phyloP scores from a whole-genome alignment of 1,140 invertebrate species.

The Frieseomelitta varia region DNA sequence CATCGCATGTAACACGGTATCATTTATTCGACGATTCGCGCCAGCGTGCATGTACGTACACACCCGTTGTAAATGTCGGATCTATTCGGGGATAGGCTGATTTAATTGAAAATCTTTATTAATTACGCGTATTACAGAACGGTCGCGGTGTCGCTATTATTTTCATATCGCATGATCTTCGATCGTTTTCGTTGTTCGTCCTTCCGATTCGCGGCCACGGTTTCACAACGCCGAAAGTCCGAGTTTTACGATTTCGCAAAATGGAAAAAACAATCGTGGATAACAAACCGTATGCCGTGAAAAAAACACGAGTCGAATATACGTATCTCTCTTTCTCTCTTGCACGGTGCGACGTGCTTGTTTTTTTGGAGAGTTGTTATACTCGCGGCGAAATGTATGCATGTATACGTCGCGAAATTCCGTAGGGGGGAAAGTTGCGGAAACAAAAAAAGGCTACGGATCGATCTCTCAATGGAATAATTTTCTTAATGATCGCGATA shows the following conservation, averaged over 20 bases:
- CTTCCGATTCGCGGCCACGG: background rate
- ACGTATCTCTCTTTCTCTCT: background rate
- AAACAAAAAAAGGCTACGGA: background rate
- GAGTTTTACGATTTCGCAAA: constrained; percentile 2
- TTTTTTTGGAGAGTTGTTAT: background rate
- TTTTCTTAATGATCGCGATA: background rate
- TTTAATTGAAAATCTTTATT: constrained; percentile 54
- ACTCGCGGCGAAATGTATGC: background rate
- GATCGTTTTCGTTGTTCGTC: background rate
- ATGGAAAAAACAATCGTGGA: background rate
- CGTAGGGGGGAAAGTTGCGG: background rate
- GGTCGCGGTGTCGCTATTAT: constrained; percentile 10
- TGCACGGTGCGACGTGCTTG: background rate
- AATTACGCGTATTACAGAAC: constrained; percentile 23
- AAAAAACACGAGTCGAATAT: background rate
- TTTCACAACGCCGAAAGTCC: background rate
- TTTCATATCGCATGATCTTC: constrained; percentile 36
- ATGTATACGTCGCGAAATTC: background rate
- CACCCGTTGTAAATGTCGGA: constrained; percentile 33
- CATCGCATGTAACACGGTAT: constrained; percentile 22
- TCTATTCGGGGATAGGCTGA: constrained; percentile 22
- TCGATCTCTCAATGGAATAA: background rate
- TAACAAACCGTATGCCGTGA: background rate
- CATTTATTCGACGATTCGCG: constrained; percentile 23
- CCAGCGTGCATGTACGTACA: constrained; percentile 5